Evolutionary conservation across 2,113 vertebrate species (phyloP).

Genomic region (Ploceus nigricollis): DNA sequence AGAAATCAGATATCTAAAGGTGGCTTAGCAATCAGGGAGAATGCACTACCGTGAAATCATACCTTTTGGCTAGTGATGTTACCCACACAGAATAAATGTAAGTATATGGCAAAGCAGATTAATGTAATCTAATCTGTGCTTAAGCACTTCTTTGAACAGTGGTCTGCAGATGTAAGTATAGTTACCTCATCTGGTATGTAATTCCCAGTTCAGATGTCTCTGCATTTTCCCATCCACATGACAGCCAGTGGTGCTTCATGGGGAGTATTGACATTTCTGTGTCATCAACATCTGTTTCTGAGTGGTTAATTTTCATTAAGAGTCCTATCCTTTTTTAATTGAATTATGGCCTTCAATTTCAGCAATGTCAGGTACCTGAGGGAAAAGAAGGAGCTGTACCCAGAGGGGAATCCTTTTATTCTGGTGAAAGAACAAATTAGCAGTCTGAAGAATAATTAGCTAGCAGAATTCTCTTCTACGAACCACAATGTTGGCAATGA

Average conservation of each 20-base stretch:
- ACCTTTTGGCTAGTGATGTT: neutral
- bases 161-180: neutral
- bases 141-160: neutral
- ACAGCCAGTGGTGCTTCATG: neutral
- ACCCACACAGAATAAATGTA: neutral
- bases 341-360: slow-evolving; percentile 30
- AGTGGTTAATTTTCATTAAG: neutral
- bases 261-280: neutral
- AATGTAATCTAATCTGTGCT: neutral
- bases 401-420: neutral
- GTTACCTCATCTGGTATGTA: neutral
- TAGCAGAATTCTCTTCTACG: neutral
- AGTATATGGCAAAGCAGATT: neutral
- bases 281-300: slow-evolving; percentile 7
- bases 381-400: neutral
- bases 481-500: neutral
- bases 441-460: neutral
- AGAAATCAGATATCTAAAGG: neutral
- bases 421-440: slow-evolving; percentile 11
- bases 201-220: neutral
- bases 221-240: neutral
- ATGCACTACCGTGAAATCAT: neutral
- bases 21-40: neutral
- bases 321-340: neutral
- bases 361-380: neutral